Evolutionary conservation across 2,888 invertebrate species (phyloP), one percentile per base, ranked within the genome.

Genomic region (Synergus umbraculus): DNA sequence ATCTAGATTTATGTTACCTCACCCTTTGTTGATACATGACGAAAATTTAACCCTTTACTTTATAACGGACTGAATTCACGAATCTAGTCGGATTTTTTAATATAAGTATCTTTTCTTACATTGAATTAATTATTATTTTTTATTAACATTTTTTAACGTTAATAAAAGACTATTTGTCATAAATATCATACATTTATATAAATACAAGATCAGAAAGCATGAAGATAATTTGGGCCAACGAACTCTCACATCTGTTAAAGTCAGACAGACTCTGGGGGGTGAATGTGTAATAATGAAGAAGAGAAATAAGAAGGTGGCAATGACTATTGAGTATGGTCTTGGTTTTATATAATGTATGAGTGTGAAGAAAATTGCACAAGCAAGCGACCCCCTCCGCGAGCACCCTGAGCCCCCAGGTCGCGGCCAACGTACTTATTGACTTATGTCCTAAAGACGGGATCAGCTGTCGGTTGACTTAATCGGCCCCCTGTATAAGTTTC

Each of bases 351-450:
- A 66, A n/a, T 66, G 12, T 43, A 69, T 15, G 46, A 69, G 73
- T 69, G 82, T 82, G 85, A 85, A 85, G 86, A 85, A 87, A 87
- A 83, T 84, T 81, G 84, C 85, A 81, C 77, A 73, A 73, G 78
- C 79, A 69, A 67, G 77, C 79, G 80, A 80, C 79, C 82, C 79
- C 81, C 81, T 77, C 78, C 78, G 78, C 80, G 81, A 54, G 41
- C 44, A 67, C 65, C 79, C 77, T 78, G 77, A 49, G 46, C 49
- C 64, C 80, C 65, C 67, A 63, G 63, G 80, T 82, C 83, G 84
- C 80, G 82, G 65, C 84, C 85, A 89, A 89, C 89, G 89, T 89
- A 89, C 88, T 89, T 89, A 89, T 89, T 90, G 89, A 90, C 90
- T 89, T 89, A 88, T 89, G 88, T 88, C 85, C 86, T 86, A 81